Base-by-base conservation (phyloP, 2,888 invertebrate species). In the Chymomyza amoena region DNA sequence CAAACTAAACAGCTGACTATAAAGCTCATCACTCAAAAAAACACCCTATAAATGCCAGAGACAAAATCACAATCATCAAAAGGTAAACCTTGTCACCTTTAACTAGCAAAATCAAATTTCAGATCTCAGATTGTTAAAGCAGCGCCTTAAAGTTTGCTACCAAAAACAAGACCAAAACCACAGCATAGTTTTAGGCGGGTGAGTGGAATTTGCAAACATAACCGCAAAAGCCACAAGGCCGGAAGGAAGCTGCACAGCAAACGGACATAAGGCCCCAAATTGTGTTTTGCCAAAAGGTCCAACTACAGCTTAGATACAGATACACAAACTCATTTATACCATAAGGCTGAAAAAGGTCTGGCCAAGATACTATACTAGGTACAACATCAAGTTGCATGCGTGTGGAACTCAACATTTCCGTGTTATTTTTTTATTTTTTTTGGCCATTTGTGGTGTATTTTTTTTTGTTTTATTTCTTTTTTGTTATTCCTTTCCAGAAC, bases 121-220 rank as follows among this genome's bases (percentile, higher is more conserved):
- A 45, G 13, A 45, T 45, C 39, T 45, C 13, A 45, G 39, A 45
- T 45, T 13, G 39, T 45, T 10, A 13, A 45, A 45, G 6, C 39
- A 45, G 39, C 39, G 39, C 39, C 39, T 45, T 45, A 45, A 45
- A 45, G 39, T 45, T 13, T 10, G 69, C 61, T 68, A 64, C 45
- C 51, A 69, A 69, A 13, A 45, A 66, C 50, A 51, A 65, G 56
- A 50, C 6, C 39, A 66, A 79, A 73, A 72, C 13, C 68, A 62
- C 79, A 78, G 85, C 84, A 81, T 83, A 82, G 76, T 83, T 85
- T 78, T 68, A 57, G 81, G 78, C 78, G 15, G 20, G 18, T 15
- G 18, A 0, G 72, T 68, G 75, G 73, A 74, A 73, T 57, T 72
- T 60, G 72, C 83, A 80, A 68, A 65, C 79, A 84, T 67, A 79